Conservation (phyloP, 2,797 vertebrate genomes). For the Spinus olivaceus region DNA sequence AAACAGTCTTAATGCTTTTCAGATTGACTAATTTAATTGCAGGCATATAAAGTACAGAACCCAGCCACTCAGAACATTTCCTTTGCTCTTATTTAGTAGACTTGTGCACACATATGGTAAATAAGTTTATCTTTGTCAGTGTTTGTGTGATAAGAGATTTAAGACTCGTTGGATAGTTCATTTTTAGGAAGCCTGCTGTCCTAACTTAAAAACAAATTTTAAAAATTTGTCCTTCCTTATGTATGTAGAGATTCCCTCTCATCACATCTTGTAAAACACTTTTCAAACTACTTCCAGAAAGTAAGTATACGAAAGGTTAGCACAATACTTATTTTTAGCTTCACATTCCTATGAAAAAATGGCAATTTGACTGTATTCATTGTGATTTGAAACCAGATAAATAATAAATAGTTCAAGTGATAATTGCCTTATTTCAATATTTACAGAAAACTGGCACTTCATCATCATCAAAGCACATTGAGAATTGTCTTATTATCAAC, state of each 20-base stretch:
- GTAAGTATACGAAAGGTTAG: not conserved
- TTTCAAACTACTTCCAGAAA: not conserved
- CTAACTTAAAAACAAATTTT: not conserved
- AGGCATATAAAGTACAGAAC: not conserved
- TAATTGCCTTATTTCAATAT: constrained; percentile 73
- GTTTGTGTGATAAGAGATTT: not conserved
- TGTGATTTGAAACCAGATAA: constrained; percentile 62
- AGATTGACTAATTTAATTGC: not conserved
- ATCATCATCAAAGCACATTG: constrained; percentile 61
- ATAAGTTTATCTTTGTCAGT: not conserved
- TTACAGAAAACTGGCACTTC: constrained; percentile 70
- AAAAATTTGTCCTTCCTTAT: not conserved
- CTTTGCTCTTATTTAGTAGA: not conserved
- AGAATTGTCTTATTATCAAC: constrained; percentile 61
- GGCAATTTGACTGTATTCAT: constrained; percentile 1
- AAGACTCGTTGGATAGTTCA: not conserved
- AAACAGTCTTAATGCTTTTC: not conserved
- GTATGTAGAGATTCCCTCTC: not conserved
- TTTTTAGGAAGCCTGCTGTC: not conserved
- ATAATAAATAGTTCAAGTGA: constrained; percentile 65
- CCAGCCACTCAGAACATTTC: not conserved
- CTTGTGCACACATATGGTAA: not conserved
- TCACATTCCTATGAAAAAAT: constrained; percentile 24
- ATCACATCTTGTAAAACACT: not conserved
- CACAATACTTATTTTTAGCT: not conserved